These are phyloP conservation scores for Bombus impatiens DNA, from an alignment of 1,140 invertebrate genomes.

Conservation along the genomic window DNA sequence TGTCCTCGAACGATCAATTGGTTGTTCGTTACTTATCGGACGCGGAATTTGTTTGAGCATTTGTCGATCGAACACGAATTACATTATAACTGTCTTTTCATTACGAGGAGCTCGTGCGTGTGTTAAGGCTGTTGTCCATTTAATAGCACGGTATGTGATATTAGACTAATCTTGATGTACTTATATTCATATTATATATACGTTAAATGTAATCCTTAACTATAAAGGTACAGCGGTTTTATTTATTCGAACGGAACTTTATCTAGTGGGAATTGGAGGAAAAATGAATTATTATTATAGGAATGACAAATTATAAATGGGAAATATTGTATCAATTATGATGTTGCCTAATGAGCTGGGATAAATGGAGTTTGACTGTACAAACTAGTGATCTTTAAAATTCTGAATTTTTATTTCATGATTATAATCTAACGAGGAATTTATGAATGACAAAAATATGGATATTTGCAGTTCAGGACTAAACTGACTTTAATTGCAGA, in stretches of 20 bases:
- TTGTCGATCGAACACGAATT: neutral
- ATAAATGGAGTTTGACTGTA: no score
- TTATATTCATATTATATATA: neutral
- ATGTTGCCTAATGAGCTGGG: no score
- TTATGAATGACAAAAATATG: neutral
- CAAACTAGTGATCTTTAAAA: neutral
- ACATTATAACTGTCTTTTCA: neutral
- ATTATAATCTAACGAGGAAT: neutral
- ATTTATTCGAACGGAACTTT: no score
- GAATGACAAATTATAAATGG: no score
- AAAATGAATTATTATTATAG: no score
- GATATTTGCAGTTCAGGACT: neutral
- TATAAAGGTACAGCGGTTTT: no score
- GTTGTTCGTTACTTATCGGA: slow-evolving; percentile 30
- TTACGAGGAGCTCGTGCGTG: neutral
- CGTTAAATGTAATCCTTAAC: neutral
- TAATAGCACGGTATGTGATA: neutral
- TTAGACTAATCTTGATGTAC: neutral
- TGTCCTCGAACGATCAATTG: slow-evolving; percentile 10
- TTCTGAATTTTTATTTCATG: neutral
- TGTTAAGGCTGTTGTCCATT: neutral
- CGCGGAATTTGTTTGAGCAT: slow-evolving; percentile 36
- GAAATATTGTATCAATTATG: no score
- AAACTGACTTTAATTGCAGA: neutral
- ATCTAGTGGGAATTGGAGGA: no score